Base-by-base conservation (phyloP, 1,140 invertebrate genomes). In the Leptonema lineaticorne region DNA sequence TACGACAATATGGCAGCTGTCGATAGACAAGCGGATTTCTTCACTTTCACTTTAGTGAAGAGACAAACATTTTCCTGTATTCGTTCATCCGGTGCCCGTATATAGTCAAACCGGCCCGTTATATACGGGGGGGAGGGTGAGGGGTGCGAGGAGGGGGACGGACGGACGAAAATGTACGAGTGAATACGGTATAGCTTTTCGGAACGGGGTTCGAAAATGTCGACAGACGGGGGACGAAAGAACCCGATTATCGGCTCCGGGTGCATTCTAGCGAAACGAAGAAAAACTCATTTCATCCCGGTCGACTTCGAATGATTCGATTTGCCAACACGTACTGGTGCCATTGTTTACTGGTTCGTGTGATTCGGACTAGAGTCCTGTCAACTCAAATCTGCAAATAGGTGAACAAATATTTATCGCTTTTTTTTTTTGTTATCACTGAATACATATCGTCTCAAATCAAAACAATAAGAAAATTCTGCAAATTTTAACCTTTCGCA, bases 281-380 rank as follows among this genome's bases (percentile, higher is more conserved):
- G 50, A 53, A 57, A 69, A 69, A 69, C 67, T 64, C 67, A 69
- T 69, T 69, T 69, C 41, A 53, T 48, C 60, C 26, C 50, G 14
- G 18, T 46, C 63, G 66, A 68, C n/a, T n/a, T n/a, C 60, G 60
- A 45, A 57, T 57, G 67, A 69, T 69, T 69, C 67, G 48, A 69
- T 69, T 69, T 69, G 26, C 29, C 59, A 45, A 69, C 63, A 69
- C 62, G 67, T 68, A 58, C 53, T 29, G 59, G 50, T 16, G 14
- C 30, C 37, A 63, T 69, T 69, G 67, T 69, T 69, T 69, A 62
- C 29, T 22, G n/a, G 9, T 41, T 3, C 16, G 37, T 41, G 37
- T 41, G 37, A 33, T 41, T 41, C 9, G 37, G 9, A 1, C 2
- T 9, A 41, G 1, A 11, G 37, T 14, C 37, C 2, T 16, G 37